Evolutionary conservation across 2,797 vertebrate genomes (phyloP).

Genomic region (Cynopterus sphinx): DNA sequence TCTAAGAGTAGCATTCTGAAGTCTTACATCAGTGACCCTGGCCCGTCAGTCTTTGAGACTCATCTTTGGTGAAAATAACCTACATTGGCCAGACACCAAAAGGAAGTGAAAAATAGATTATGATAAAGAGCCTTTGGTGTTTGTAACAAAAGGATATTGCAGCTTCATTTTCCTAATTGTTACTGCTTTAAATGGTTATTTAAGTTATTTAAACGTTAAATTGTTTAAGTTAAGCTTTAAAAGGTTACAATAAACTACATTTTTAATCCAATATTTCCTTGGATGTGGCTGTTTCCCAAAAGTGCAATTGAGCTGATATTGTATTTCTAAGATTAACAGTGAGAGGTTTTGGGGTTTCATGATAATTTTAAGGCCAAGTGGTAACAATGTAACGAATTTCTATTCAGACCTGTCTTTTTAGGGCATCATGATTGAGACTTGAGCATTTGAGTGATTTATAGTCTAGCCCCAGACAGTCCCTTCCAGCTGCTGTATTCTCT

Average conservation of each 20-base stretch:
- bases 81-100: constrained; percentile 58
- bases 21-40: constrained; percentile 66
- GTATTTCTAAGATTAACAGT: neutral
- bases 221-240: neutral
- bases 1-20: constrained; percentile 72
- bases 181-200: neutral
- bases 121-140: neutral
- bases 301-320: neutral
- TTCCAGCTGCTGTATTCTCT: neutral
- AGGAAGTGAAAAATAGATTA: constrained; percentile 40
- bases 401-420: neutral
- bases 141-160: constrained; percentile 9
- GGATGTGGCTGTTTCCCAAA: neutral
- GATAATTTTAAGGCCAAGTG: neutral
- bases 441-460: neutral
- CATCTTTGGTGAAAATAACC: constrained; percentile 73
- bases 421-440: neutral
- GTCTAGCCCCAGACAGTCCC: neutral
- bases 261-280: neutral
- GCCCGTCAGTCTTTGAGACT: constrained; percentile 74
- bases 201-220: neutral
- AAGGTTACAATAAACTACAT: neutral
- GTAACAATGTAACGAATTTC: constrained; percentile 40
- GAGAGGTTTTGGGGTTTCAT: constrained; percentile 1
- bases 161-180: constrained; percentile 50